Evolutionary conservation across 2,888 invertebrate species (phyloP).

Genomic region (Mesochorus sp.): DNA sequence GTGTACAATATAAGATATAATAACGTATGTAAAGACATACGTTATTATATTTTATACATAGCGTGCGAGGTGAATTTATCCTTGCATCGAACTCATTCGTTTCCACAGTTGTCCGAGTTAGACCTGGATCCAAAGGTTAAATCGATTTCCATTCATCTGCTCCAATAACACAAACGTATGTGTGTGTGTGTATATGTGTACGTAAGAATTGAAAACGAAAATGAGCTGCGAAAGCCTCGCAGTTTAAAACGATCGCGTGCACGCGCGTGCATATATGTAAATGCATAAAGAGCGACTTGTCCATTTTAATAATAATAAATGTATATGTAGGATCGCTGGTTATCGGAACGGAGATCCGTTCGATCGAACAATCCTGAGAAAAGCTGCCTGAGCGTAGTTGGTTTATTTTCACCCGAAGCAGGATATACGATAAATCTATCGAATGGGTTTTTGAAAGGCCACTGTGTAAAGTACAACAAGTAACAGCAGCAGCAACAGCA

Average conservation of each 20-base stretch:
- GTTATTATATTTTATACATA: too few species aligned
- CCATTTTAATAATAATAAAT: conserved; percentile 7
- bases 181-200: background rate
- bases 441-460: conserved; percentile 4
- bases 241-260: background rate
- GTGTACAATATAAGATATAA: too few species aligned
- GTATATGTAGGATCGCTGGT: background rate
- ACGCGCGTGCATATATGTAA: background rate
- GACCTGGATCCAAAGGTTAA: conserved; percentile 44
- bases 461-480: background rate
- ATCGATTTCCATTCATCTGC: conserved; percentile 35
- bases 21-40: too few species aligned
- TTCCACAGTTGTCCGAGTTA: conserved; percentile 29
- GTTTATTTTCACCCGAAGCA: conserved; percentile 9
- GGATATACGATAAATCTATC: conserved; percentile 22
- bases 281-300: background rate
- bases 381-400: conserved; percentile 5
- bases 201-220: conserved; percentile 8
- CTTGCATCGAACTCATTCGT: background rate
- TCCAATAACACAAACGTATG: background rate
- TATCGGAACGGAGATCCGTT: conserved; percentile 22
- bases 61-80: too few species aligned
- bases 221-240: background rate
- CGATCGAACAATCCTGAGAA: conserved; percentile 41
- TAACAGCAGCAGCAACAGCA: too few species aligned